A percentile compares a stretch with the other conserved stretches of the same genome.
Conservation (phyloP, 2,113 vertebrate species). For the Syngnathus floridae region DNA sequence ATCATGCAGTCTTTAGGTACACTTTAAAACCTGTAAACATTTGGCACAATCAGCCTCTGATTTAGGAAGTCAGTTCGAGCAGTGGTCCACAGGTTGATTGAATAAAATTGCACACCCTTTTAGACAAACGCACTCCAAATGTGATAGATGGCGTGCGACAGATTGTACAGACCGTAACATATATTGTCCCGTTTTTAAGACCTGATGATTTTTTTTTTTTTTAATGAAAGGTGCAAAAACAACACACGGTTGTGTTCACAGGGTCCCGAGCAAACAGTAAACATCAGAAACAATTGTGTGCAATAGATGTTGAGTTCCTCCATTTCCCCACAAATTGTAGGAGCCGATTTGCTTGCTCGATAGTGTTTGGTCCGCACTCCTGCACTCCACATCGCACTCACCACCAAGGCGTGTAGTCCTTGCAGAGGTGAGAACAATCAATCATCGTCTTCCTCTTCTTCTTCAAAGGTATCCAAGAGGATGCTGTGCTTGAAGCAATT, state of each 20-base stretch:
- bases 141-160: not conserved
- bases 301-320: constrained; percentile 41
- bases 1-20: constrained; percentile 69
- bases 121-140: not conserved
- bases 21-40: constrained; percentile 59
- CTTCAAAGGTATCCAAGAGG: constrained; percentile 38
- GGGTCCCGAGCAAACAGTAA: constrained; percentile 32
- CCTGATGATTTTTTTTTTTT: not conserved
- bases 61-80: not conserved
- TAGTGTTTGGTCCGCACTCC: constrained; percentile 56
- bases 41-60: constrained; percentile 32
- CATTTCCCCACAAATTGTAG: constrained; percentile 36
- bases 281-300: constrained; percentile 46
- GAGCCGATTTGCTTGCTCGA: constrained; percentile 37
- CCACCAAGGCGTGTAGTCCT: constrained; percentile 39
- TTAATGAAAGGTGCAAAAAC: not conserved
- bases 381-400: constrained; percentile 46
- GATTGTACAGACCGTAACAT: not conserved
- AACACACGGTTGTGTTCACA: not conserved
- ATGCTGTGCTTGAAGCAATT: constrained; percentile 66
- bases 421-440: constrained; percentile 46
- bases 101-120: not conserved
- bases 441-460: constrained; percentile 62
- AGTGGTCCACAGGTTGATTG: too few species aligned
- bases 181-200: not conserved